Evolutionary conservation across 2,888 invertebrate species (phyloP), one percentile per base, ranked within the genome.

Genomic region (Caenorhabditis drosophilae): DNA sequence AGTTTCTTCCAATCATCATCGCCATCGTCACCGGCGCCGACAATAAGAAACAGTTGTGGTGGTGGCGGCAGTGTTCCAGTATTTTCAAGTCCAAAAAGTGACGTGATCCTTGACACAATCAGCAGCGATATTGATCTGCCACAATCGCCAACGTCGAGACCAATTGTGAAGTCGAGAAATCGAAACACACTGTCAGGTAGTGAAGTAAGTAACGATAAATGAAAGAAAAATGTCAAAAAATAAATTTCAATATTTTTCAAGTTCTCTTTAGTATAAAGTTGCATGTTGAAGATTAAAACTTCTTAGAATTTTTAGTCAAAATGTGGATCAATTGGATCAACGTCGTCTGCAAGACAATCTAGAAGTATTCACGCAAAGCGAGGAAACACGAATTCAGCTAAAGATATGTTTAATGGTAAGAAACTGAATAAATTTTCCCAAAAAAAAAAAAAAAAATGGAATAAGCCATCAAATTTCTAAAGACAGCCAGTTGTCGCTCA

Each of bases 341-440:
- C 62, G 23, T 62, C 62, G 7, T 62, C 62, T 4, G 62, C 46
- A 0, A 35, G 62, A 23, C 48, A 56, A 34, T 56, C 56, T 6
- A n/a, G 62, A 35, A 31, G 45, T 16, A 3, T 52, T 15, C 52
- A 56, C 7, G 44, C 51, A n/a, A 51, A 52, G 35, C 54, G 50
- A 25, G 62, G 62, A 27, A 62, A 51, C n/a, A 56, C 50, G 31
- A 62, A 62, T 20, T 62, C 62, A 3, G 42, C 22, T 18, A 9
- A 22, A 23, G 25, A 22, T 18, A 20, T 40, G n/a, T 40, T 22
- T 15, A 40, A 40, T 18, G 40, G 40, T 40, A 4, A 6, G 4
- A 9, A 40, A 18, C n/a, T n/a, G n/a, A n/a, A n/a, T n/a, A n/a
- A n/a, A n/a, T n/a, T n/a, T n/a, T n/a, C n/a, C n/a, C n/a, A n/a